Evolutionary conservation across 2,888 invertebrate species (phyloP).

Genomic region (Falcaria lacertinaria): DNA sequence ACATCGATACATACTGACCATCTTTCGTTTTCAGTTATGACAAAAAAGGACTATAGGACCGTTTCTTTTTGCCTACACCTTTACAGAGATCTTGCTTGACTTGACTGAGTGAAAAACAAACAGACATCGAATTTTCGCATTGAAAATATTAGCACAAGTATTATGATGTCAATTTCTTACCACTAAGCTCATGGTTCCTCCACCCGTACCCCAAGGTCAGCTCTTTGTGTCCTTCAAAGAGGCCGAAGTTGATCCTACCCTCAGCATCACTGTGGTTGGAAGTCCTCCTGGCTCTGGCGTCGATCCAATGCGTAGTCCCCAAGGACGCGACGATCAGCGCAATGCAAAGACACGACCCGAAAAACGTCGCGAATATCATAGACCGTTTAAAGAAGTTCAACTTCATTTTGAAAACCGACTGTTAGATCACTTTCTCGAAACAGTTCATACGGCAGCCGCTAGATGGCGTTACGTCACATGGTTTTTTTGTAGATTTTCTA

Average conservation of each 20-base stretch:
- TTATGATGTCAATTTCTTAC: conserved; percentile 70
- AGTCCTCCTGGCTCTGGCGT: conserved; percentile 84
- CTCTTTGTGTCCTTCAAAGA: conserved; percentile 91
- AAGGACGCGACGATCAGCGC: conserved; percentile 89
- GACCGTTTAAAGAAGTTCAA: conserved; percentile 87
- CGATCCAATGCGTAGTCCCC: conserved; percentile 91
- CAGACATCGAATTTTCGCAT: no score
- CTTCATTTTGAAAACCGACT: conserved; percentile 56
- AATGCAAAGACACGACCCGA: conserved; percentile 87
- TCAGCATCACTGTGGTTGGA: conserved; percentile 84
- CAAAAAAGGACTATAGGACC: no score
- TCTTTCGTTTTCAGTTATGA: no score
- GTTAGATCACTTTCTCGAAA: conserved; percentile 39
- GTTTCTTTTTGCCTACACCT: no score
- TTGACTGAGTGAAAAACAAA: no score
- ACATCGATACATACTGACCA: no score
- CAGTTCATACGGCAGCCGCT: conserved; percentile 39
- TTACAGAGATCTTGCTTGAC: no score
- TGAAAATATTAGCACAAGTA: no score
- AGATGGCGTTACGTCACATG: conserved; percentile 69
- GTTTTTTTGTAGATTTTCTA: conserved; percentile 43
- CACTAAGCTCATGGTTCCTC: conserved; percentile 86
- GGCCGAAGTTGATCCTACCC: conserved; percentile 89
- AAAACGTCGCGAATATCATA: conserved; percentile 90
- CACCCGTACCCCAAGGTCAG: conserved; percentile 89